Base-by-base conservation (phyloP, 2,888 invertebrate species). In the Hemicrepidius hirtus region DNA sequence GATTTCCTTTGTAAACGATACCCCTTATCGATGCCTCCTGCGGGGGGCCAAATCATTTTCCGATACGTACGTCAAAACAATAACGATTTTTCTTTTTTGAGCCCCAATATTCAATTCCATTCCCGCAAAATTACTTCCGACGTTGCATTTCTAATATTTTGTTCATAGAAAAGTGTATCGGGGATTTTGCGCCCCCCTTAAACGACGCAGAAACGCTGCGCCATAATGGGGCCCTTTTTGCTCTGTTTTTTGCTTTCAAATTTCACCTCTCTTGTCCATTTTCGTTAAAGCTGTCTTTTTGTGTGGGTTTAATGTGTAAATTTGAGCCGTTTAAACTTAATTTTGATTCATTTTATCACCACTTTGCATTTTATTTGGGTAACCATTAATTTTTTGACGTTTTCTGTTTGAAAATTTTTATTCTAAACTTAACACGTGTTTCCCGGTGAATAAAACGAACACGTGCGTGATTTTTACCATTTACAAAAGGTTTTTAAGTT, bases 191-290 rank as follows among this genome's bases (percentile, higher is more conserved):
- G 5, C 53, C 63, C 65, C 53, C 40, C 24, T 20, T 18, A 28
- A 24, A 24, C 21, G 57, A 46, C 67, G 57, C 67, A 44, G 59
- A 44, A 32, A 12, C 5, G 20, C 44, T 57, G 67, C 67, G 67
- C 67, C 41, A 32, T 18, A 32, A 10, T 32, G 57, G 46, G 35
- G 24, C 53, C 41, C 41, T 57, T 71, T 70, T 64, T 64, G 20
- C 49, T 21, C 20, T 12, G 28, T 46, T 68, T 69, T 69, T 50
- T 68, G 49, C 12, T 28, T 28, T 53, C 24, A 41, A 41, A 35
- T 40, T 62, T 41, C 37, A 16, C 37, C 16, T 37, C 16, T 37
- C 35, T 62, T 62, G 20, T 24, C 62, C 60, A 68, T 68, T 68
- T 66, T 66, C 18, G 21, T 32, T 53, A 18, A 18, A 6, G 9